Base-by-base conservation (phyloP, 2,888 invertebrate species). In the Lasioglossum marginatum region DNA sequence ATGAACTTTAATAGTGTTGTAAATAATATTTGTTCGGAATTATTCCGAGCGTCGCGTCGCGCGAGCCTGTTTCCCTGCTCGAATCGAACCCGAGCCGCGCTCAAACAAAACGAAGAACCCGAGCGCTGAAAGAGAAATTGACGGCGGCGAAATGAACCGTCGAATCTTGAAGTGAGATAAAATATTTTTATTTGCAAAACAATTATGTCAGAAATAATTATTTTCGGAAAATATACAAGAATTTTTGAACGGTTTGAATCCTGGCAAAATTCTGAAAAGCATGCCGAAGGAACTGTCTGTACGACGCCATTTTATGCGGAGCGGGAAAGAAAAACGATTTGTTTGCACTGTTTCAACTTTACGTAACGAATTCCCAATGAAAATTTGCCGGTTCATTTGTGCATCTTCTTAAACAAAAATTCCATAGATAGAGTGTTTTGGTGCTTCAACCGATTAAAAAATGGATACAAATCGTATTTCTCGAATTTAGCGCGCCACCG, bases 1-100 rank as follows among this genome's bases (percentile, higher is more conserved):
- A 83, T 83, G 77, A 84, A 78, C 83, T 78, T 83, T 78, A 83
- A 83, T 63, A 83, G 84, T 63, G 83, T 45, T 78, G 70, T 84
- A 84, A 84, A 85, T 72, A 79, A 85, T 84, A 79, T 85, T 85
- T 76, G 74, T 63, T 78, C 45, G 63, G 45, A 76, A 83, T 85
- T 85, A 85, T 84, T 73, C 79, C 79, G 45, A 19, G 23, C 16
- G 75, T 60, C 71, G 52, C 71, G 45, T 45, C 45, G 45, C 45
- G 8, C 23, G 63, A 8, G 57, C n/a, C 12, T n/a, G 57, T n/a
- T 31, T 31, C 63, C 31, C 6, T 31, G 16, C 63, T 6, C 16
- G 63, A 27, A 31, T 31, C 16, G 31, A 31, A 16, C 6, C 16
- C 31, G 31, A 63, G 16, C 31, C 2, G 31, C 6, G 31, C 12